Conservation (phyloP, 1,140 invertebrate species). For the Drosophila biarmipes region DNA sequence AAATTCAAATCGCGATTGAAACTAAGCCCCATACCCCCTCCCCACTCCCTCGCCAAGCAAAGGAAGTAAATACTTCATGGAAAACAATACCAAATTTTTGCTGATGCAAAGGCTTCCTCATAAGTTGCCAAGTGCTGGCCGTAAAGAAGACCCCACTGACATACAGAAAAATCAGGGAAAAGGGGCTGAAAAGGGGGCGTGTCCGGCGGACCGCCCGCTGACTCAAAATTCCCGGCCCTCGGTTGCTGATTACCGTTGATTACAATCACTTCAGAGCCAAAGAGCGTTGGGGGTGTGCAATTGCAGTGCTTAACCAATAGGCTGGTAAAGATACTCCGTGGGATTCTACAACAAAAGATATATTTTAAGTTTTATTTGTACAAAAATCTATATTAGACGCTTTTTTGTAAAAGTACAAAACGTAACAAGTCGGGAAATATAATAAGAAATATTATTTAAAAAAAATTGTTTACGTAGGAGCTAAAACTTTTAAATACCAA, state of each 20-base stretch:
- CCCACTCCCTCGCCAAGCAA: slow-evolving; percentile 14
- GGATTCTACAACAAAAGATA: not conserved
- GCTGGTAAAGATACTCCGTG: not conserved
- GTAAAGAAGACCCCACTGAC: slow-evolving; percentile 68
- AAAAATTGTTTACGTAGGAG: no score
- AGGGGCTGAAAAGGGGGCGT: slow-evolving; percentile 50
- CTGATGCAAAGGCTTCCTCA: slow-evolving; percentile 58
- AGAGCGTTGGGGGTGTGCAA: slow-evolving; percentile 49
- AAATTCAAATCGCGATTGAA: slow-evolving; percentile 70
- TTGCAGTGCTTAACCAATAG: slow-evolving; percentile 63
- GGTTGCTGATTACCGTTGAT: slow-evolving; percentile 63
- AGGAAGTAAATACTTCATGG: slow-evolving; percentile 73
- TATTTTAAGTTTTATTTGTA: no score
- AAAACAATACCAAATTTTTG: slow-evolving; percentile 57
- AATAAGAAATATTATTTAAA: not conserved
- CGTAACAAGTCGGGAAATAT: no score
- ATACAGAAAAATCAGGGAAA: slow-evolving; percentile 36
- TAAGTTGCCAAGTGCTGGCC: slow-evolving; percentile 37
- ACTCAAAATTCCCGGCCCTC: slow-evolving; percentile 44
- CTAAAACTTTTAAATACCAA: no score
- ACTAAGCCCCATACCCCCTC: slow-evolving; percentile 11
- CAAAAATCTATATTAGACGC: no score
- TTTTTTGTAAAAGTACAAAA: no score
- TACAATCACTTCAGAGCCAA: slow-evolving; percentile 69
- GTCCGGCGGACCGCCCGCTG: slow-evolving; percentile 62